Evolutionary conservation across 2,888 invertebrate genomes (phyloP).

Genomic region (Calliopum simillimum): DNA sequence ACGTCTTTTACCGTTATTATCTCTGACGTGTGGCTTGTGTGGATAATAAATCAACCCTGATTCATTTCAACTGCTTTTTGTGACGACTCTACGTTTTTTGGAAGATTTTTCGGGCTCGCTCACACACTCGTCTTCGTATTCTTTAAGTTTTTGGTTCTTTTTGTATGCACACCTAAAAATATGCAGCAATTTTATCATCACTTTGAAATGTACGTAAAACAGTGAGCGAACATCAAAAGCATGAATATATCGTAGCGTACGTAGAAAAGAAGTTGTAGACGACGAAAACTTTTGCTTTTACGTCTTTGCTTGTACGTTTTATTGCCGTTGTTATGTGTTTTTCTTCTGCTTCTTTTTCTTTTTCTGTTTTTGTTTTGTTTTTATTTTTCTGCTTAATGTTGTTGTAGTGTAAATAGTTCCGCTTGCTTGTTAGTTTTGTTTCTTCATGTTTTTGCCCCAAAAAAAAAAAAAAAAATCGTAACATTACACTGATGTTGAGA

Average conservation of each 20-base stretch:
- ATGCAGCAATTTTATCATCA: conserved; percentile 5
- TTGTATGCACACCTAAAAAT: conserved; percentile 6
- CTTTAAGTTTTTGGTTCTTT: neutral
- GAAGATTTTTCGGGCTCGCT: neutral
- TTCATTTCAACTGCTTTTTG: conserved; percentile 35
- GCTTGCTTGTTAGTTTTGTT: no score
- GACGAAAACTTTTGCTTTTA: neutral
- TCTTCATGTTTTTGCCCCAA: no score
- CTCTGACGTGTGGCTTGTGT: conserved; percentile 32
- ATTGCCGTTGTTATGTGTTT: no score
- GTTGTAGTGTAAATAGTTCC: no score
- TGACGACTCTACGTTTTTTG: neutral
- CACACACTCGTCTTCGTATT: neutral
- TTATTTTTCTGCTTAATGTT: no score
- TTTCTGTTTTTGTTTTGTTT: no score
- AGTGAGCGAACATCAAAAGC: conserved; percentile 5
- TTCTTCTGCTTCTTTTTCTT: no score
- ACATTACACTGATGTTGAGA: no score
- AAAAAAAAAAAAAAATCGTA: no score
- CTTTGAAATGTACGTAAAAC: neutral
- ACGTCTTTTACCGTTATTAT: conserved; percentile 28
- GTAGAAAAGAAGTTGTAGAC: neutral
- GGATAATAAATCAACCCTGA: conserved; percentile 37
- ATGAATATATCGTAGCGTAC: neutral
- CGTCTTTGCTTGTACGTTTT: neutral